Evolutionary conservation across 2,888 invertebrate species (phyloP).

Genomic region (Minunthozetes semirufus): DNA sequence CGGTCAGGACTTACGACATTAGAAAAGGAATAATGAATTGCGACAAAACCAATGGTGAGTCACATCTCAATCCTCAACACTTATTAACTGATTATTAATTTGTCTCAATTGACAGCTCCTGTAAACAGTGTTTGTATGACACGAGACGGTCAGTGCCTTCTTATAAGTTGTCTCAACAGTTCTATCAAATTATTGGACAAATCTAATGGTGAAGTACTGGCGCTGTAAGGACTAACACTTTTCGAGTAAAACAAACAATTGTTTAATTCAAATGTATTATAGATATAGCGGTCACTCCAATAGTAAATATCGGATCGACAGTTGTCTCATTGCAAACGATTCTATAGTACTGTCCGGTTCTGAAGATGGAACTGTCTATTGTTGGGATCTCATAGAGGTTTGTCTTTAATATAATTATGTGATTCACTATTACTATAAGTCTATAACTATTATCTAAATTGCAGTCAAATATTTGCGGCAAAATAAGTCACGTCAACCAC

Average conservation of each 20-base stretch:
- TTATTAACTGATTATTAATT: background rate
- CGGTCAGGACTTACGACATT: constrained; percentile 80
- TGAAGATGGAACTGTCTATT: constrained; percentile 71
- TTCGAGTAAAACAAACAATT: constrained; percentile 4
- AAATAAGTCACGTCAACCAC: constrained; percentile 50
- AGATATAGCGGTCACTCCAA: constrained; percentile 76
- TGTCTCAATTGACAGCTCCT: constrained; percentile 54
- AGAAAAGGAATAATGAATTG: constrained; percentile 71
- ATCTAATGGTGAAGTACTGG: constrained; percentile 66
- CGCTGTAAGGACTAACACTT: constrained; percentile 53
- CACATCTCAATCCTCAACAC: background rate
- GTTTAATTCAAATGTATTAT: constrained; percentile 38
- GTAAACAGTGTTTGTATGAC: constrained; percentile 77
- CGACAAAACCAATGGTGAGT: constrained; percentile 65
- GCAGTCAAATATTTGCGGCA: constrained; percentile 50
- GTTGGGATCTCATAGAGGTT: constrained; percentile 78
- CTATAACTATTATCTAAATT: too few relatives aligned
- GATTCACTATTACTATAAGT: too few relatives aligned
- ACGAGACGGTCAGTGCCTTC: constrained; percentile 82
- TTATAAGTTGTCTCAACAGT: constrained; percentile 76
- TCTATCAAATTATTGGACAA: constrained; percentile 81
- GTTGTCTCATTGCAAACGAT: constrained; percentile 73
- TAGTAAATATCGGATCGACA: constrained; percentile 77
- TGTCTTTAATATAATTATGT: too few relatives aligned
- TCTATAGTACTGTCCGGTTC: constrained; percentile 83